Evolutionary conservation across 2,888 invertebrate species (phyloP), one percentile per base, ranked within the genome.

Genomic region (Saturnia japonica): DNA sequence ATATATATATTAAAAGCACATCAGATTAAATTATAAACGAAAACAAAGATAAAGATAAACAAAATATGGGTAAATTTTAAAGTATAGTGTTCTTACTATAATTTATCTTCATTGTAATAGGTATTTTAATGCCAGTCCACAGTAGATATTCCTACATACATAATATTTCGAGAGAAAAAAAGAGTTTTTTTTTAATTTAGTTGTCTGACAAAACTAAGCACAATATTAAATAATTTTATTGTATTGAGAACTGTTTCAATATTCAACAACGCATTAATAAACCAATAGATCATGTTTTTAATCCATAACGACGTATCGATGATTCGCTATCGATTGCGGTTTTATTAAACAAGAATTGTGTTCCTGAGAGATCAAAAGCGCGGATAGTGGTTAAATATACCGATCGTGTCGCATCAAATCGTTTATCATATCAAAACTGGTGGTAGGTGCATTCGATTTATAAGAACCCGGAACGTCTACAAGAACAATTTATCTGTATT

Each of bases 401-500:
- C 82, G 83, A 83, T 84, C 76, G 78, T 83, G 83, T 85, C 83
- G 82, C 74, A 77, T 77, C 81, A 80, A 77, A 79, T 79, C 81
- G 87, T 86, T 85, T 88, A 85, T 87, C 88, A 87, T 85, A 85
- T 80, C 80, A 74, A 75, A 82, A 84, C 78, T 80, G 81, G 78
- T 78, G 76, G 77, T 75, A 77, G 82, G 79, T 79, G 79, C 83
- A 80, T 76, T 82, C 76, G 80, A 84, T 84, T 85, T 84, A 85
- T 81, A 85, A 88, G 91, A 91, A 93, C 91, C 91, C 93, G 92
- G 92, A 92, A 90, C 86, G 88, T 82, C 77, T 77, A 82, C 83
- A 85, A 84, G 85, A 77, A 82, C 86, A 85, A 89, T 91, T 89
- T 92, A 91, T 91, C 91, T 91, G 87, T 88, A 91, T 89, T 91